These are phyloP conservation scores for Synergus itoensis DNA, from an alignment of 2,888 invertebrate genomes.

Conservation along the genomic window DNA sequence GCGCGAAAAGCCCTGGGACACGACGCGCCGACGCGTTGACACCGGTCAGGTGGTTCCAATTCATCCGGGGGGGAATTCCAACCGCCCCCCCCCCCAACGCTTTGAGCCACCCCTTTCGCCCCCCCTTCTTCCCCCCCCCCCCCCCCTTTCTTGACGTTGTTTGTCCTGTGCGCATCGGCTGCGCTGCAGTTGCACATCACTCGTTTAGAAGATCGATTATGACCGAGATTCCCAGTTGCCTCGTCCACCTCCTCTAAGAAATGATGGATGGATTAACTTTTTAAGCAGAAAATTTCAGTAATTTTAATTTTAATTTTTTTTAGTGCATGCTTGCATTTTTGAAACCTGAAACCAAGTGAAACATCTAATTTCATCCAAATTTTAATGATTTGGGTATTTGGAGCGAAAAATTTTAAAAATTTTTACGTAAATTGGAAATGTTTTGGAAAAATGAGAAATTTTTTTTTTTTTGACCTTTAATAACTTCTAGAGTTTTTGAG, in stretches of 20 bases:
- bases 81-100: constrained; percentile 55
- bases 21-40: constrained; percentile 59
- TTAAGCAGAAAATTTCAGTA: background rate
- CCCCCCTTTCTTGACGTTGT: constrained; percentile 5
- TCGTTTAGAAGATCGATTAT: background rate
- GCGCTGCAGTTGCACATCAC: background rate
- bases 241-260: background rate
- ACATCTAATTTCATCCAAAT: too few species aligned
- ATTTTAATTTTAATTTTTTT: background rate
- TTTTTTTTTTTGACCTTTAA: too few species aligned
- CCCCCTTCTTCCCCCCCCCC: constrained; percentile 29
- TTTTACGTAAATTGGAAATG: too few species aligned
- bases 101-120: constrained; percentile 49
- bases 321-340: too few species aligned
- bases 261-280: background rate
- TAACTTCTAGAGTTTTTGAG: too few species aligned
- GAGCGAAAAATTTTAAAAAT: too few species aligned
- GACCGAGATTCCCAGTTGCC: constrained; percentile 22
- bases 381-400: too few species aligned
- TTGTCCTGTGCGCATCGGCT: background rate
- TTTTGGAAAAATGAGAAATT: too few species aligned
- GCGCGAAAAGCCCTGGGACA: constrained; percentile 62
- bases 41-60: constrained; percentile 53
- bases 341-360: too few species aligned
- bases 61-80: constrained; percentile 64